Percentiles rank a stretch among this genome's conserved stretches.
These are phyloP conservation scores for Enteromius anoplus DNA, from an alignment of 2,797 vertebrate species.

Conservation along the genomic window DNA sequence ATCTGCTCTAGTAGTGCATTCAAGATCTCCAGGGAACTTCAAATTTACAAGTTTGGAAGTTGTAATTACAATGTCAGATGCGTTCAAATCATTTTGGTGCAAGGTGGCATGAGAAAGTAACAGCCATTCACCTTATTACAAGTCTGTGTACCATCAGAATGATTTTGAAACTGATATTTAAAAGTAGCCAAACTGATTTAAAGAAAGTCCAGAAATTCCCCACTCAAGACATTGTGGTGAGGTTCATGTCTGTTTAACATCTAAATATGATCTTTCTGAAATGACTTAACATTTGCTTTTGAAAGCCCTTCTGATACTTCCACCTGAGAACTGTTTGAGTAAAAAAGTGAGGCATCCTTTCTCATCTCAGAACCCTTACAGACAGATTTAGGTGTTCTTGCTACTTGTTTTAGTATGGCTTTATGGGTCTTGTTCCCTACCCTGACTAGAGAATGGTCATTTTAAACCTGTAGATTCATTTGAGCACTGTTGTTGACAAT, in stretches of 20 bases:
- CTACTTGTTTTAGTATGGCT: slow-evolving; percentile 13
- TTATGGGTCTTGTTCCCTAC: slow-evolving; percentile 7
- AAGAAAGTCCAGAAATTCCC: background rate
- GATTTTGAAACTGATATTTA: background rate
- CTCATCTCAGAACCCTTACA: slow-evolving; percentile 19
- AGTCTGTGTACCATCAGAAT: background rate
- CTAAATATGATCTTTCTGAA: background rate
- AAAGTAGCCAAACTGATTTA: background rate
- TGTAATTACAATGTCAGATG: background rate
- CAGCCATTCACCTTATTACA: background rate
- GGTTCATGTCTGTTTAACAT: background rate
- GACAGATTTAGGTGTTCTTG: slow-evolving; percentile 18
- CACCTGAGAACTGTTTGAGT: background rate
- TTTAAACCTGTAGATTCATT: slow-evolving; percentile 19
- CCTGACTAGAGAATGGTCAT: background rate
- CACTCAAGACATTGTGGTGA: background rate
- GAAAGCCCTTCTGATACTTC: background rate
- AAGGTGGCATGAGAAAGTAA: background rate
- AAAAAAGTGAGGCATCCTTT: background rate
- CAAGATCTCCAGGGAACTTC: background rate
- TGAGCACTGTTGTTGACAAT: slow-evolving; percentile 6
- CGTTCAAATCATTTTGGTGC: background rate
- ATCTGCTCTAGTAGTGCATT: background rate
- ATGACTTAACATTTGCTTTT: background rate
- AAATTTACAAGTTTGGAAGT: slow-evolving; percentile 5